Evolutionary conservation across 2,888 invertebrate genomes (phyloP).

Genomic region (Drosophila tanythrix): DNA sequence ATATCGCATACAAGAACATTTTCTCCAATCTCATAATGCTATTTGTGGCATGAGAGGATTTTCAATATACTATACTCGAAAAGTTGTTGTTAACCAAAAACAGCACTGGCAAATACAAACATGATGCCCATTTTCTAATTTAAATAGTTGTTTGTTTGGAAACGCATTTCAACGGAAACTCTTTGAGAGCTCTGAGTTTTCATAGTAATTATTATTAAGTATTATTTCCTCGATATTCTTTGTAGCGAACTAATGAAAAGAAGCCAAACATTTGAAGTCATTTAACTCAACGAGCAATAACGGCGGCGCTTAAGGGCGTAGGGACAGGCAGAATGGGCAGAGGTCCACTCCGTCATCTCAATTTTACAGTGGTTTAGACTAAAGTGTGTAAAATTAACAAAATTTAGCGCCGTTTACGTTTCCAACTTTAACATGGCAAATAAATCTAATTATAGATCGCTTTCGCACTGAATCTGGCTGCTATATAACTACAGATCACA

Average conservation of each 20-base stretch:
- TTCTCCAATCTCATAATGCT: neutral
- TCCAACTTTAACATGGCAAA: neutral
- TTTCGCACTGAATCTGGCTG: neutral
- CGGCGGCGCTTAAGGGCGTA: neutral
- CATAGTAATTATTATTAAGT: neutral
- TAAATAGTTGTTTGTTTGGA: neutral
- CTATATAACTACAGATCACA: neutral
- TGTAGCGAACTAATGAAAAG: neutral
- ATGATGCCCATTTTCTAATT: neutral
- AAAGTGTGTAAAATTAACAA: neutral
- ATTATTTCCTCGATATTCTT: neutral
- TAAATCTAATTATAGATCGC: neutral
- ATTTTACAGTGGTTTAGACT: neutral
- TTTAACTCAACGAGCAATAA: neutral
- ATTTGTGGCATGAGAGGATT: neutral
- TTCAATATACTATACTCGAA: neutral
- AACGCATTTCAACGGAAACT: neutral
- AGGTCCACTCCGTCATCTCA: neutral
- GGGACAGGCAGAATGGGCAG: too few relatives aligned
- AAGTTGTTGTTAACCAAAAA: neutral
- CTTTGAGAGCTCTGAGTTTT: neutral
- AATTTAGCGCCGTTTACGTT: neutral
- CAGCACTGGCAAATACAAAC: neutral
- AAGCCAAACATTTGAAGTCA: neutral
- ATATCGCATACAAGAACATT: neutral